phyloP scores from a whole-genome alignment of 2,888 invertebrate genomes.

The Limnephilus rhombicus region DNA sequence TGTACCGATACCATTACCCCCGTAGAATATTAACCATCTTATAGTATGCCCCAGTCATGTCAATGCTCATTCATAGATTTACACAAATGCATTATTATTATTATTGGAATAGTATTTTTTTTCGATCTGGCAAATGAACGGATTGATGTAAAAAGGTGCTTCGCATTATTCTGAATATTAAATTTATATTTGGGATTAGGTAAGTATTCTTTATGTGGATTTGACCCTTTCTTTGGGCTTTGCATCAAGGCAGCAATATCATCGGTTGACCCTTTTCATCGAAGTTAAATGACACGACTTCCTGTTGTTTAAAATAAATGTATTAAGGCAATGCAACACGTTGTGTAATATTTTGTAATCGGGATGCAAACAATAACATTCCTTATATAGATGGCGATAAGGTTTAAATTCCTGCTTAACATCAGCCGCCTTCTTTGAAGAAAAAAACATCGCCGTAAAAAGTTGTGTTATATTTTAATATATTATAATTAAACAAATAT shows the following conservation, averaged over 20 bases:
- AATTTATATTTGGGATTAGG: not conserved
- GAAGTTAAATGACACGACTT: not conserved
- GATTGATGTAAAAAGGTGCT: not conserved
- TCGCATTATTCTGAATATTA: not conserved
- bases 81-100: not conserved
- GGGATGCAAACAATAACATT: too few relatives aligned
- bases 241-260: not conserved
- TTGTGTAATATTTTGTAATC: too few relatives aligned
- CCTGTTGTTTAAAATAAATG: not conserved
- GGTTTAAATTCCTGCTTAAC: too few relatives aligned
- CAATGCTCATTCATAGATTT: not conserved
- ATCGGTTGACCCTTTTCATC: not conserved
- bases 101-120: not conserved
- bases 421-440: too few relatives aligned
- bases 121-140: not conserved
- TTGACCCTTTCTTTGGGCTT: not conserved
- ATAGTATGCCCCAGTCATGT: not conserved
- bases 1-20: not conserved
- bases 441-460: too few relatives aligned
- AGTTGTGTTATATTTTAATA: too few relatives aligned
- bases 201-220: not conserved
- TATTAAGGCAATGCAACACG: too few relatives aligned
- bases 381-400: too few relatives aligned
- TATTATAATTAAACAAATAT: too few relatives aligned
- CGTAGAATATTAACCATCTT: not conserved